Evolutionary conservation across 2,888 invertebrate genomes (phyloP).

Genomic region (Loripinus fragilis): DNA sequence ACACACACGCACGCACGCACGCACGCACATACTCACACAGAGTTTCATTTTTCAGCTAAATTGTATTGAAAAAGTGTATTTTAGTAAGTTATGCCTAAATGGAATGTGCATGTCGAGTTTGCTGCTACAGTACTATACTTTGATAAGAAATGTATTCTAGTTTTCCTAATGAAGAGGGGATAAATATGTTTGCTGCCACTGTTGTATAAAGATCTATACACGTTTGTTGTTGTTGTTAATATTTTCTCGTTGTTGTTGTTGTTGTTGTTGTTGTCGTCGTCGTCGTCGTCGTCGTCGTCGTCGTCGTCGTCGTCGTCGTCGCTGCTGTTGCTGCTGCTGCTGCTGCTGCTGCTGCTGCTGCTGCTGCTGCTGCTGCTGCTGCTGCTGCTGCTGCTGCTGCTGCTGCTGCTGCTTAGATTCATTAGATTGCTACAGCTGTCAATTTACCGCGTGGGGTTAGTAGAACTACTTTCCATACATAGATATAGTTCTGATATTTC

Average conservation of each 20-base stretch:
- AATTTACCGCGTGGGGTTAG: constrained; percentile 20
- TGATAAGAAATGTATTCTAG: too few relatives aligned
- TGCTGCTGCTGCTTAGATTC: constrained; percentile 32
- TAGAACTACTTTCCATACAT: constrained; percentile 22
- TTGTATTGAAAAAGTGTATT: too few relatives aligned
- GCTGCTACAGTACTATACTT: too few relatives aligned
- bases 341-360: constrained; percentile 33
- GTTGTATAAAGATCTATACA: too few relatives aligned
- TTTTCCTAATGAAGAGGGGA: too few relatives aligned
- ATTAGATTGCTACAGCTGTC: constrained; percentile 18
- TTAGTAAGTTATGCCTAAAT: too few relatives aligned
- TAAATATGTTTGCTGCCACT: too few relatives aligned
- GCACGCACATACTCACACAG: too few relatives aligned
- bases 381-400: constrained; percentile 33
- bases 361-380: constrained; percentile 33
- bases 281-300: constrained; percentile 22
- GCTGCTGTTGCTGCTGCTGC: constrained; percentile 33
- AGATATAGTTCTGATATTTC: too few relatives aligned
- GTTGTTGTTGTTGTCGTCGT: neutral
- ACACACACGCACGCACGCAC: too few relatives aligned
- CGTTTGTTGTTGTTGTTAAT: neutral
- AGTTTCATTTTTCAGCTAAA: too few relatives aligned
- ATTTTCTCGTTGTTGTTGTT: constrained; percentile 9
- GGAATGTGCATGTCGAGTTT: too few relatives aligned
- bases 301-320: constrained; percentile 10